phyloP scores from a whole-genome alignment of 2,797 vertebrate genomes.

The Thalassophryne amazonica region DNA sequence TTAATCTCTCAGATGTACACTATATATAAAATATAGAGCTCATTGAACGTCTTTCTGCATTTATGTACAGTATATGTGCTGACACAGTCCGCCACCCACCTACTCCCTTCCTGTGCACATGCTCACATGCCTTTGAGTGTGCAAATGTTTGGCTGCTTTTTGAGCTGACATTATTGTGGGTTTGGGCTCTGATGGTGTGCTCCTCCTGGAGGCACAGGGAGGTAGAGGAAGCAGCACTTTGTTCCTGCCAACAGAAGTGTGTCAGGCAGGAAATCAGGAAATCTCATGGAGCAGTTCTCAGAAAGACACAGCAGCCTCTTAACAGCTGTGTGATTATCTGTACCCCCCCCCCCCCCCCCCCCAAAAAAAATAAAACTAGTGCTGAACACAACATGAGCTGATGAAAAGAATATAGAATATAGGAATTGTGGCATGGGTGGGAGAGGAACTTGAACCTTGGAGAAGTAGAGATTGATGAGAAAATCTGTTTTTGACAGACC shows the following conservation, averaged over 20 bases:
- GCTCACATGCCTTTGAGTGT: not conserved
- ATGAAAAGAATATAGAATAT: not conserved
- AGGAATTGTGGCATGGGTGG: not conserved
- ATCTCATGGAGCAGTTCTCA: constrained; percentile 16
- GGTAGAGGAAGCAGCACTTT: constrained; percentile 33
- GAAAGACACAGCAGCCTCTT: constrained; percentile 25
- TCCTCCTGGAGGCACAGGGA: constrained; percentile 20
- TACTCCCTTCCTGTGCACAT: no score
- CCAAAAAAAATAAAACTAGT: no score
- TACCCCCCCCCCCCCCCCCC: not conserved
- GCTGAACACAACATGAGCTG: not conserved
- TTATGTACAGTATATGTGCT: no score
- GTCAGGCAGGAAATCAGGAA: constrained; percentile 44
- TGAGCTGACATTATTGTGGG: constrained; percentile 18
- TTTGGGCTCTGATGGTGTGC: constrained; percentile 9
- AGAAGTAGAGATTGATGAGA: not conserved
- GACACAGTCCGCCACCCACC: no score
- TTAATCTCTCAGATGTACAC: constrained; percentile 20
- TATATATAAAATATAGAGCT: no score
- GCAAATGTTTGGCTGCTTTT: not conserved
- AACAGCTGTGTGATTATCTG: not conserved
- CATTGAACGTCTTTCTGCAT: no score
- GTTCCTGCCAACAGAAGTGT: constrained; percentile 39
- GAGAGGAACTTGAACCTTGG: not conserved
- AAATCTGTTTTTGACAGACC: constrained; percentile 3